Evolutionary conservation across 1,140 invertebrate genomes (phyloP).

Genomic region (Atta texana): DNA sequence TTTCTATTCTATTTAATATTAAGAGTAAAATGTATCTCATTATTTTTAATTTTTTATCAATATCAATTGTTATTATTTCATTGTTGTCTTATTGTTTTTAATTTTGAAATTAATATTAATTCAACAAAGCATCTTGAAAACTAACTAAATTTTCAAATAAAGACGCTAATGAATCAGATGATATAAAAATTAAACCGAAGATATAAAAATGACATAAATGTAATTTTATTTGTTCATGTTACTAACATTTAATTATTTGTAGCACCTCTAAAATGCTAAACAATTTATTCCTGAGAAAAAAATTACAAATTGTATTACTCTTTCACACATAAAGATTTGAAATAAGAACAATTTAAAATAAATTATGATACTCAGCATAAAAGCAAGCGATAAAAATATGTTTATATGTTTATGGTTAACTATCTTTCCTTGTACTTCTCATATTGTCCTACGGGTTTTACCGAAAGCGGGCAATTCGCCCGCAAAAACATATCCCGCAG

Average conservation of each 20-base stretch:
- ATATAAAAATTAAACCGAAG: too few relatives aligned
- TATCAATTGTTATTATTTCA: too few relatives aligned
- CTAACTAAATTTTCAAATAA: too few relatives aligned
- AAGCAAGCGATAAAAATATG: slow-evolving; percentile 26
- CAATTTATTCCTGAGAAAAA: background rate
- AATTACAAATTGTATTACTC: background rate
- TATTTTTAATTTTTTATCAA: background rate
- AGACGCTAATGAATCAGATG: too few relatives aligned
- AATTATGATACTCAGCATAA: background rate
- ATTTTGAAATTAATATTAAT: background rate
- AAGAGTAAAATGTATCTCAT: background rate
- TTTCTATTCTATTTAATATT: background rate
- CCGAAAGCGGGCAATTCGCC: slow-evolving; percentile 5
- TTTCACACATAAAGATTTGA: background rate
- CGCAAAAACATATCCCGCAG: slow-evolving; percentile 32
- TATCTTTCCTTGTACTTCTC: background rate
- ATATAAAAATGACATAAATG: too few relatives aligned
- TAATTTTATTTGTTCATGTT: background rate
- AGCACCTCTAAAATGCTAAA: background rate
- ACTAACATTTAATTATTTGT: background rate
- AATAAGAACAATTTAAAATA: slow-evolving; percentile 14
- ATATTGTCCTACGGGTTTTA: slow-evolving; percentile 8
- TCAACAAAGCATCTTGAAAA: too few relatives aligned
- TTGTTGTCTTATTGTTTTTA: background rate
- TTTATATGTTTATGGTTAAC: slow-evolving; percentile 37